Percentiles rank a stretch among this genome's conserved stretches.
Conservation (phyloP, 2,888 invertebrate genomes). For the Hirtodrosophila confusa region DNA sequence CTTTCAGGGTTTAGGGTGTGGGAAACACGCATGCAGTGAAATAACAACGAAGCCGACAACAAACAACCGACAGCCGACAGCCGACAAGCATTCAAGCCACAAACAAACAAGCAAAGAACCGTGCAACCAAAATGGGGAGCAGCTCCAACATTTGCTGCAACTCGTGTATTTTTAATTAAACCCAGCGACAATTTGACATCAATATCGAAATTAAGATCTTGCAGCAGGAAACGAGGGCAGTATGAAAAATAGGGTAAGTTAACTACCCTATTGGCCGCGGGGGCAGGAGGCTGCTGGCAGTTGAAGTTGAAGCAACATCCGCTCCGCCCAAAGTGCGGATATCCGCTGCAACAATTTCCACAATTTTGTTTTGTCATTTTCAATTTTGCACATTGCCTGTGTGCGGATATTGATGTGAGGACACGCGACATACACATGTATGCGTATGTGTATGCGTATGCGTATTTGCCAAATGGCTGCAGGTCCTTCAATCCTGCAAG, state of each 20-base stretch:
- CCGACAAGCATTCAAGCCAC: too few species aligned
- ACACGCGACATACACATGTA: slow-evolving; percentile 11
- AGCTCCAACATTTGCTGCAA: slow-evolving; percentile 33
- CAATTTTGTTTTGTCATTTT: slow-evolving; percentile 71
- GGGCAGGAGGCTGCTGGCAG: slow-evolving; percentile 18
- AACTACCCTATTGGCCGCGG: too few species aligned
- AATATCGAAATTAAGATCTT: slow-evolving; percentile 80
- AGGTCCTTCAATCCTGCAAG: slow-evolving; percentile 23
- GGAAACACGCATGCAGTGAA: slow-evolving; percentile 1
- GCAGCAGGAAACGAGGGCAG: slow-evolving; percentile 35
- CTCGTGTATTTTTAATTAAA: slow-evolving; percentile 75
- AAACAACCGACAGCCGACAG: not conserved
- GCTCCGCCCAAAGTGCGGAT: slow-evolving; percentile 59
- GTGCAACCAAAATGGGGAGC: not conserved
- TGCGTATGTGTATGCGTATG: slow-evolving; percentile 3
- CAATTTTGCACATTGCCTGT: slow-evolving; percentile 53
- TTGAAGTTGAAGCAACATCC: slow-evolving; percentile 45
- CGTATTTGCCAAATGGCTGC: slow-evolving; percentile 20
- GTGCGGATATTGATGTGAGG: slow-evolving; percentile 37
- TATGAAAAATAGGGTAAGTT: slow-evolving; percentile 23
- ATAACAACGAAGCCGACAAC: slow-evolving; percentile 8
- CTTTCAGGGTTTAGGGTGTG: too few species aligned
- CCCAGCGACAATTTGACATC: slow-evolving; percentile 77
- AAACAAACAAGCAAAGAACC: too few species aligned
- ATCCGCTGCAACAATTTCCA: slow-evolving; percentile 67